phyloP scores from a whole-genome alignment of 2,888 invertebrate species.

The Ecdyonurus torrentis region DNA sequence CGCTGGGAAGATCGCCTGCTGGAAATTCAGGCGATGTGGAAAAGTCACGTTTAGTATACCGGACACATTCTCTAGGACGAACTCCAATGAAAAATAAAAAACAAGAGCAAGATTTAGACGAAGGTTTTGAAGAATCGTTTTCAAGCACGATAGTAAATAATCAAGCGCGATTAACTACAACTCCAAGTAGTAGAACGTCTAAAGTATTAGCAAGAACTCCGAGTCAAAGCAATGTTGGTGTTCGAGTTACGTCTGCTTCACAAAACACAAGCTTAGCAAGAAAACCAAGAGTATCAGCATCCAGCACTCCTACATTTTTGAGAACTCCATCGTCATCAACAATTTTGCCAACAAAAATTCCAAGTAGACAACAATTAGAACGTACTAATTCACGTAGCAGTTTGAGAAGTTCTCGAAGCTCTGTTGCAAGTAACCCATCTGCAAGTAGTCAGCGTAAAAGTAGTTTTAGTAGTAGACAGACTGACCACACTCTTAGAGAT shows the following conservation, averaged over 20 bases:
- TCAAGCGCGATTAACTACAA: too few species aligned
- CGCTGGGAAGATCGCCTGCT: background rate
- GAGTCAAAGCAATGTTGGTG: conserved; percentile 34
- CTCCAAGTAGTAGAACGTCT: conserved; percentile 22
- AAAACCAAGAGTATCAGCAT: conserved; percentile 13
- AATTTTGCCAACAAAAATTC: background rate
- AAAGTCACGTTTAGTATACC: background rate
- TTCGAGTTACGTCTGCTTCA: background rate
- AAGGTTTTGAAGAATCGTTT: conserved; percentile 77
- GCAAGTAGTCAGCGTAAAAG: background rate
- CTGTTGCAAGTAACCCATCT: conserved; percentile 46
- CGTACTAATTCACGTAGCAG: conserved; percentile 64
- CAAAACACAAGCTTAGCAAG: conserved; percentile 9
- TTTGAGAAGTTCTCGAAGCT: conserved; percentile 64
- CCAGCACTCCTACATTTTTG: background rate
- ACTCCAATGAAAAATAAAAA: background rate
- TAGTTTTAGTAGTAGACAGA: background rate
- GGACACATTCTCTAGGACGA: background rate
- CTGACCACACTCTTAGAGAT: background rate
- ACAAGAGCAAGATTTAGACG: conserved; percentile 60
- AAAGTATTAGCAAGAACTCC: conserved; percentile 74
- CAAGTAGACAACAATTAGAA: conserved; percentile 26
- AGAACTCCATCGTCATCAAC: background rate
- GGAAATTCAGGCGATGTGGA: background rate
- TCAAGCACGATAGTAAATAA: too few species aligned